Evolutionary conservation across 2,797 vertebrate species (phyloP).

Genomic region (Melanitta fusca): DNA sequence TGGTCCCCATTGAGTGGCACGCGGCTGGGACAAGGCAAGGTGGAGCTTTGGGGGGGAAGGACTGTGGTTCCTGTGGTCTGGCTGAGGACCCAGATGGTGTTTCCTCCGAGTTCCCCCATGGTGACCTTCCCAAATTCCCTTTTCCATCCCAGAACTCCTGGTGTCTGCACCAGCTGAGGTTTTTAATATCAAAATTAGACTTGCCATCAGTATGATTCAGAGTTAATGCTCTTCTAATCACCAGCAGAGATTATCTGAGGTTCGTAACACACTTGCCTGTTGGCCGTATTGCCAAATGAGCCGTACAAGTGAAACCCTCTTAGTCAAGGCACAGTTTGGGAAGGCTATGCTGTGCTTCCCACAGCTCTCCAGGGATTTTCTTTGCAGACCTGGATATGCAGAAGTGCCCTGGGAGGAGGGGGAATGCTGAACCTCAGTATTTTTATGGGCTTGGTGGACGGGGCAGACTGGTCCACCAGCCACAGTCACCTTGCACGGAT

Average conservation of each 20-base stretch:
- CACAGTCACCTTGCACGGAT: background rate
- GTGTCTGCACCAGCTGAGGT: background rate
- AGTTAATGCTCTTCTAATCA: background rate
- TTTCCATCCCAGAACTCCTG: background rate
- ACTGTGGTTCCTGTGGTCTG: background rate
- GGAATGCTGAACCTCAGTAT: background rate
- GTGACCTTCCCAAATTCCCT: background rate
- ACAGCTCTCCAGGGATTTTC: background rate
- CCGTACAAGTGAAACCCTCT: background rate
- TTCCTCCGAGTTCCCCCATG: fast-evolving
- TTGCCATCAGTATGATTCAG: background rate
- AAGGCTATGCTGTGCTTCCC: background rate
- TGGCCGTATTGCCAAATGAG: background rate
- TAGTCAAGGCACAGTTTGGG: background rate
- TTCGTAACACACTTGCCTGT: background rate
- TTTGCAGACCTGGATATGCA: background rate
- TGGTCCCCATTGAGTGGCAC: background rate
- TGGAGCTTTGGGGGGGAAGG: background rate
- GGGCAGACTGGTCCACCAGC: background rate
- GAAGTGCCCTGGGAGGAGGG: background rate
- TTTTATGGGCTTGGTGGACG: background rate
- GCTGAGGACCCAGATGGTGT: background rate
- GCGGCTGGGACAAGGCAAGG: fast-evolving
- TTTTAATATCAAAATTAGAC: background rate
- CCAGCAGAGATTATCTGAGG: background rate